Evolutionary conservation across 1,140 invertebrate species (phyloP).

Genomic region (Leucophenga varia): DNA sequence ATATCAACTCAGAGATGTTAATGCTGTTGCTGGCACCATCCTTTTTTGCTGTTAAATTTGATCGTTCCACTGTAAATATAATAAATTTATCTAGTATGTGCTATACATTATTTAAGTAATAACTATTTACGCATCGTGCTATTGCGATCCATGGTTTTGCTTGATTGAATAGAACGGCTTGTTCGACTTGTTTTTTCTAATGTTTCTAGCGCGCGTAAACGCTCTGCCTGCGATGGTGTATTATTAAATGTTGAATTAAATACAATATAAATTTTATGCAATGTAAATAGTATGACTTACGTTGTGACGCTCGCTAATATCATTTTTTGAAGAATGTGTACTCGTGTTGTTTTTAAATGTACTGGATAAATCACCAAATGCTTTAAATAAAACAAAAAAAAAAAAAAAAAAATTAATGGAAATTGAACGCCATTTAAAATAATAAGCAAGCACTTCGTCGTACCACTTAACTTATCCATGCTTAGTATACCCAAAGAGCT

Average conservation of each 20-base stretch:
- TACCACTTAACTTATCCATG: constrained; percentile 45
- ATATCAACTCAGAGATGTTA: constrained; percentile 44
- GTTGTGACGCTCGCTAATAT: constrained; percentile 34
- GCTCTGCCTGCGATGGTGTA: constrained; percentile 27
- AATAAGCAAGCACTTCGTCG: constrained; percentile 5
- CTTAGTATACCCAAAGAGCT: constrained; percentile 44
- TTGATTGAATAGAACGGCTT: background rate
- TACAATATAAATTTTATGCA: too few relatives aligned
- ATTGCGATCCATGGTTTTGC: background rate
- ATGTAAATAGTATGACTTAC: constrained; percentile 19
- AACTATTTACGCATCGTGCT: background rate
- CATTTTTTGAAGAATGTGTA: constrained; percentile 14
- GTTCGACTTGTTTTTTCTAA: constrained; percentile 19
- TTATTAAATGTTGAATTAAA: too few relatives aligned
- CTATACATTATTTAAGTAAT: too few relatives aligned
- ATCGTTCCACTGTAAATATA: too few relatives aligned
- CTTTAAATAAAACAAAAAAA: constrained; percentile 15
- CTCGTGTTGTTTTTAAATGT: constrained; percentile 18
- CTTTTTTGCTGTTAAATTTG: constrained; percentile 5
- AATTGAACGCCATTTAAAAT: background rate
- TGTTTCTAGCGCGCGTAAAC: constrained; percentile 35
- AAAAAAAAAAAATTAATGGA: background rate
- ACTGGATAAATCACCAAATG: constrained; percentile 41
- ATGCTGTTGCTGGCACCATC: constrained; percentile 16
- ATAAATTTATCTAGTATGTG: too few relatives aligned